Percentiles rank a stretch among this genome's conserved stretches.
phyloP scores from a whole-genome alignment of 2,888 invertebrate genomes.

The Lathronympha strigana region DNA sequence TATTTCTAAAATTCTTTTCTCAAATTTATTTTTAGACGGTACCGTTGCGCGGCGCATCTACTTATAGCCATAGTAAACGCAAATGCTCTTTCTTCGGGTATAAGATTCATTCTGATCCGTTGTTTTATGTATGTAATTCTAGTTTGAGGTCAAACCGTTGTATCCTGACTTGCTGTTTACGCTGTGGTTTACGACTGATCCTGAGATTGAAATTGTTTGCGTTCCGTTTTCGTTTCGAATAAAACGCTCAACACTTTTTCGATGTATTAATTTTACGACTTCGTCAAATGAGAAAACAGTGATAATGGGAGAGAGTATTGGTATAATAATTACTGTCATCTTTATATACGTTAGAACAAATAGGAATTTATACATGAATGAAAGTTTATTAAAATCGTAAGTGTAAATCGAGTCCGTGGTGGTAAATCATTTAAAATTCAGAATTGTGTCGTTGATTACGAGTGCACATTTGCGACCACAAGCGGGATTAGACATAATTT shows the following conservation, averaged over 20 bases:
- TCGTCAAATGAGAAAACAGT: background rate
- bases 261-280: constrained; percentile 20
- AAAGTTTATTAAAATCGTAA: no score
- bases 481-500: no score
- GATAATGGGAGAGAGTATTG: background rate
- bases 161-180: constrained; percentile 38
- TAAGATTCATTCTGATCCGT: constrained; percentile 9
- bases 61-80: background rate
- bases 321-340: no score
- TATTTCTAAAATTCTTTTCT: no score
- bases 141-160: constrained; percentile 41
- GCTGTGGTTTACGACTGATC: constrained; percentile 37
- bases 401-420: no score
- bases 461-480: no score
- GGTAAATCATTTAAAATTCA: no score
- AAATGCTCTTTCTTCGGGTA: background rate
- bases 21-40: background rate
- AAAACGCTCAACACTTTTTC: constrained; percentile 27
- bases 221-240: constrained; percentile 30
- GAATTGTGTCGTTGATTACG: no score
- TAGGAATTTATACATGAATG: no score
- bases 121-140: constrained; percentile 42
- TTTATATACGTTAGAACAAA: no score
- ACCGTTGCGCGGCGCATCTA: background rate
- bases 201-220: constrained; percentile 37